These are phyloP conservation scores for Anneissia japonica DNA, from an alignment of 35 echinoderm and acorn worm species.

Conservation along the genomic window DNA sequence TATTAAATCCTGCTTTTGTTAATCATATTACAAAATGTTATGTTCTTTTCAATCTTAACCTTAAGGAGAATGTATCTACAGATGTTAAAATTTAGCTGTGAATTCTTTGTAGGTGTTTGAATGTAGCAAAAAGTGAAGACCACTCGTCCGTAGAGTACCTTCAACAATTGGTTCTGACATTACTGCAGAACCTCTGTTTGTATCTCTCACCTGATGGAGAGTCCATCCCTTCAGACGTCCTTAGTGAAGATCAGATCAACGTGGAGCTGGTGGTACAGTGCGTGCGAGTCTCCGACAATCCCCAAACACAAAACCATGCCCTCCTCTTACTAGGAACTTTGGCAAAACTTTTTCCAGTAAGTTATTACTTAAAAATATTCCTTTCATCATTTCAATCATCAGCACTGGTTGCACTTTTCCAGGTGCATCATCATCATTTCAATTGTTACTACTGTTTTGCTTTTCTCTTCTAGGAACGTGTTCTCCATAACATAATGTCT, in stretches of 20 bases:
- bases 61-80: too few species aligned
- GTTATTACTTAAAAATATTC: not conserved
- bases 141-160: slow-evolving; percentile 62
- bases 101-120: slow-evolving; percentile 79
- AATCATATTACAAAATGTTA: too few species aligned
- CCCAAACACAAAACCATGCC: slow-evolving; percentile 95
- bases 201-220: slow-evolving; percentile 25
- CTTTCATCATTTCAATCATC: not conserved
- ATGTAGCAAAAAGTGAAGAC: slow-evolving; percentile 20
- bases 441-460: not conserved
- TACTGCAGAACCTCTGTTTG: slow-evolving; percentile 64
- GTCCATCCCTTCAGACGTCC: slow-evolving; percentile 10
- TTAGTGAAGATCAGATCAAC: slow-evolving; percentile 79
- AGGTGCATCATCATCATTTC: not conserved
- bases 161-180: slow-evolving; percentile 78
- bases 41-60: too few species aligned
- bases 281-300: slow-evolving; percentile 75
- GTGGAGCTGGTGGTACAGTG: slow-evolving; percentile 94
- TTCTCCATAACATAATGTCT: slow-evolving; percentile 96
- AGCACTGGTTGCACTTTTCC: not conserved
- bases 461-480: slow-evolving; percentile 64
- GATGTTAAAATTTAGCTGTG: too few species aligned
- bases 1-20: too few species aligned
- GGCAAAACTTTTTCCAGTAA: slow-evolving; percentile 85
- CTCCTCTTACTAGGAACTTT: slow-evolving; percentile 68